These are phyloP conservation scores for Rhagologus leucostigma DNA, from an alignment of 2,113 vertebrate species.

Conservation along the genomic window DNA sequence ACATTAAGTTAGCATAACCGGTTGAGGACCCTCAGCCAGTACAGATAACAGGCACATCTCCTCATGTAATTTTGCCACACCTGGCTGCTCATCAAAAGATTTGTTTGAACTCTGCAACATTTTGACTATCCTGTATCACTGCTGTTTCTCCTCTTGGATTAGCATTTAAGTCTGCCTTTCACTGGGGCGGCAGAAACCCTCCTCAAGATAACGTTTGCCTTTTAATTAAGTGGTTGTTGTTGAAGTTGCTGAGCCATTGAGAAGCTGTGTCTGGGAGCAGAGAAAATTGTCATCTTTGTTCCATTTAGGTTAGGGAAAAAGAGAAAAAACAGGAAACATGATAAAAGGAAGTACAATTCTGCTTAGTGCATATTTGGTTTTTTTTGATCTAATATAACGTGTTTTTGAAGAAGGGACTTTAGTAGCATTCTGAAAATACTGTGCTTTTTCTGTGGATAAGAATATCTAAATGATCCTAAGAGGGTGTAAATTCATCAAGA, in stretches of 20 bases:
- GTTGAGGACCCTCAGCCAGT: background rate
- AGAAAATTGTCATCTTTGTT: background rate
- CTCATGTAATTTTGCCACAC: background rate
- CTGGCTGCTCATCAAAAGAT: background rate
- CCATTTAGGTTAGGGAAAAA: background rate
- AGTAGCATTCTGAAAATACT: background rate
- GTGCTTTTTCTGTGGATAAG: background rate
- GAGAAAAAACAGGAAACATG: background rate
- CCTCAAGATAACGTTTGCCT: background rate
- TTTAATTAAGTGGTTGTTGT: background rate
- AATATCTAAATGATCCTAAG: background rate
- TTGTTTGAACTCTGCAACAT: background rate
- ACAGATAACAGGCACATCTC: background rate
- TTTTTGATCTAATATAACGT: background rate
- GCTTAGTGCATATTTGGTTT: background rate
- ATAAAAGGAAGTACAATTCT: background rate
- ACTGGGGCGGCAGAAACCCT: background rate
- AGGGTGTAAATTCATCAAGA: background rate
- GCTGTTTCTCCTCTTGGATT: background rate
- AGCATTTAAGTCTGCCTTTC: background rate
- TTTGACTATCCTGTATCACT: background rate
- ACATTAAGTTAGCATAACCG: background rate
- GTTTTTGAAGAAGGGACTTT: background rate
- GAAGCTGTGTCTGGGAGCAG: background rate
- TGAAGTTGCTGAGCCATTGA: background rate